Evolutionary conservation across 2,888 invertebrate species (phyloP).

Genomic region (Parascotia fuliginaria): DNA sequence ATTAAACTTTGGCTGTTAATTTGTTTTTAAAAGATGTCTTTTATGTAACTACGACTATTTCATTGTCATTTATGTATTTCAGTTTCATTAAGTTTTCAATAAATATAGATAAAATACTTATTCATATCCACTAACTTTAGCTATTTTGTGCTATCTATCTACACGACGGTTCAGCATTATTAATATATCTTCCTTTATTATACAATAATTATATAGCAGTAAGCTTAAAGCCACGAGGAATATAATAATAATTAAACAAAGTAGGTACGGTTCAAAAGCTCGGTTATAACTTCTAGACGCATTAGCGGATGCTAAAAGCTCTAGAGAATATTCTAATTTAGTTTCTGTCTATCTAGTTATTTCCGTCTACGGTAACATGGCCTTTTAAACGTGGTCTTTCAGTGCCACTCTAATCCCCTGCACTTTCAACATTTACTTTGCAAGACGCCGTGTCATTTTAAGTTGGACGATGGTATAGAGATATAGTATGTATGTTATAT

Average conservation of each 20-base stretch:
- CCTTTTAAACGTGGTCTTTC: constrained; percentile 61
- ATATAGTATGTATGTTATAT: constrained; percentile 60
- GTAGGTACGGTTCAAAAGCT: constrained; percentile 19
- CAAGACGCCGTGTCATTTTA: constrained; percentile 53
- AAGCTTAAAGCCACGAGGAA: background rate
- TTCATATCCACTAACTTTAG: no score
- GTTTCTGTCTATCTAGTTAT: constrained; percentile 77
- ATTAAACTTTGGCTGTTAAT: no score
- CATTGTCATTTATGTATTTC: no score
- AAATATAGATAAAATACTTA: no score
- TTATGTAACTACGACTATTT: no score
- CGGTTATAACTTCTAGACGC: constrained; percentile 49
- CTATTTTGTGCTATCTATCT: no score
- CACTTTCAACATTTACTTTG: constrained; percentile 40
- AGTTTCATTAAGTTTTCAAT: no score
- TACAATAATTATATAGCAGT: no score
- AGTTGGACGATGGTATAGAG: constrained; percentile 59
- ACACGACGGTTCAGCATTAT: no score
- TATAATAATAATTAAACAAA: constrained; percentile 5
- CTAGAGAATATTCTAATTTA: constrained; percentile 78
- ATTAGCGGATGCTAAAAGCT: constrained; percentile 70
- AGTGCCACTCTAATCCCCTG: constrained; percentile 43
- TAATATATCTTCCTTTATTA: no score
- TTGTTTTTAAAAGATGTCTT: no score
- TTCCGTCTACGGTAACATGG: constrained; percentile 65